Base-by-base conservation (phyloP, 2,113 vertebrate genomes). In the Xenopus tropicalis region DNA sequence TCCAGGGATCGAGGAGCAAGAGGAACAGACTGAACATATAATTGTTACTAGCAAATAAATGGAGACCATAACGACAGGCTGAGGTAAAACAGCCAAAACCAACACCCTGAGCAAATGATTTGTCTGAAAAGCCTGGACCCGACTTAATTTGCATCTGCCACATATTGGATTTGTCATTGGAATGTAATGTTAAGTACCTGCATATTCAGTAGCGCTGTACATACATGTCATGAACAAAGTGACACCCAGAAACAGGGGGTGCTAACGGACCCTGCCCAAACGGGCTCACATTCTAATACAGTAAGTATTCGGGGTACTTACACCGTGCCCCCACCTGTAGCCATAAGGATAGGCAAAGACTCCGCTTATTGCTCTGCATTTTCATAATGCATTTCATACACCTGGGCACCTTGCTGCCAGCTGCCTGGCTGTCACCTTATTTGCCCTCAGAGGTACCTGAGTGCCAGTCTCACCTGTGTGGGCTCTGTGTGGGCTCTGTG, bases 111-210 rank as follows among this genome's bases (percentile, higher is more conserved):
- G 29, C 58, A 52, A 48, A 20, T 29, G 52, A 69, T 22, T 16
- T 62, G 65, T 37, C 24, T 74, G 44, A 51, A 23, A n/a, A 22
- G 16, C 66, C 66, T 69, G 66, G 66, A 76, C 73, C 73, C 69
- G 73, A 42, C 24, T 24, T 20, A 20, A 20, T 59, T 59, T 24
- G 11, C 56, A 23, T 62, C 57, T 71, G 69, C 69, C 69, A 71
- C 69, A 48, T 54, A 54, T 48, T 48, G 16, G 13, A 48, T 48
- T 48, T 17, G 10, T 37, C 1, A 37, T 6, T 37, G 1, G 29
- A 37, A 3, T 2, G 29, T 37, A 37, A 37, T 37, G 6, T n/a
- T n/a, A n/a, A 44, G 43, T 11, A 48, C 46, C 12, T 48, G 16
- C 12, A 48, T 48, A 48, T 17, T 48, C 16, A 48, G 16, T 14